These are phyloP conservation scores for Cephus spinipes DNA, from an alignment of 2,888 invertebrate genomes.

Conservation along the genomic window DNA sequence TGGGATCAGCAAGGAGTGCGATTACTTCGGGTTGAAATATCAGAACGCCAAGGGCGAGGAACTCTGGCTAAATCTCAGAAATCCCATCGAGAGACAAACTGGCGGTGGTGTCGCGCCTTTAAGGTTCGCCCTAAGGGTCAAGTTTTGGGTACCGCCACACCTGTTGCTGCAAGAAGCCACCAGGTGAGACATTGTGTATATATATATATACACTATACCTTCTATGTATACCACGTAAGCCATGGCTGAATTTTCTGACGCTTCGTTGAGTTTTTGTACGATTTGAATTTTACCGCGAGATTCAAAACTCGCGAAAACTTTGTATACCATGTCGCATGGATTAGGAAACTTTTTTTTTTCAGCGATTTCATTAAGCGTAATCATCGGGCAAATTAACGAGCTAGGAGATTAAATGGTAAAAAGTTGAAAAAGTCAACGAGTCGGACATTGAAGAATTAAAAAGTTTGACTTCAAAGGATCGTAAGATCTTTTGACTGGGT, in stretches of 20 bases:
- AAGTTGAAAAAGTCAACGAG: not conserved
- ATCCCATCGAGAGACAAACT: slow-evolving; percentile 82
- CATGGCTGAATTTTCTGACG: not conserved
- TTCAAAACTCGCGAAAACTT: not conserved
- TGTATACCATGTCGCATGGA: not conserved
- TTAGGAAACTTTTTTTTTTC: not conserved
- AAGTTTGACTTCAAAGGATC: not conserved
- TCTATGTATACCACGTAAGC: not conserved
- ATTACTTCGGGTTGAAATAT: slow-evolving; percentile 89
- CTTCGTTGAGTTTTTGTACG: not conserved
- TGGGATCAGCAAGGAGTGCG: slow-evolving; percentile 85
- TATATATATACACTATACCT: not conserved
- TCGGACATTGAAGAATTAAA: not conserved
- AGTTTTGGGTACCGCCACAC: slow-evolving; percentile 94
- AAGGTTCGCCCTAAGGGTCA: slow-evolving; percentile 80
- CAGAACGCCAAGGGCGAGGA: slow-evolving; percentile 77
- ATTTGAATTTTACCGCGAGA: not conserved
- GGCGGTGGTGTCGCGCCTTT: slow-evolving; percentile 75
- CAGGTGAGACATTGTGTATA: slow-evolving; percentile 68
- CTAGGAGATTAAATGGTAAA: not conserved
- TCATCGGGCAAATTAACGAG: not conserved
- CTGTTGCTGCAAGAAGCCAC: slow-evolving; percentile 86
- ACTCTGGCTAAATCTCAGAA: slow-evolving; percentile 88
- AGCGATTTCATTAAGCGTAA: not conserved
- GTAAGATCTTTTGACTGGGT: not conserved